Percentiles rank a stretch among this genome's conserved stretches.
These are phyloP conservation scores for Maniola hyperantus DNA, from an alignment of 2,888 invertebrate genomes.

Conservation along the genomic window DNA sequence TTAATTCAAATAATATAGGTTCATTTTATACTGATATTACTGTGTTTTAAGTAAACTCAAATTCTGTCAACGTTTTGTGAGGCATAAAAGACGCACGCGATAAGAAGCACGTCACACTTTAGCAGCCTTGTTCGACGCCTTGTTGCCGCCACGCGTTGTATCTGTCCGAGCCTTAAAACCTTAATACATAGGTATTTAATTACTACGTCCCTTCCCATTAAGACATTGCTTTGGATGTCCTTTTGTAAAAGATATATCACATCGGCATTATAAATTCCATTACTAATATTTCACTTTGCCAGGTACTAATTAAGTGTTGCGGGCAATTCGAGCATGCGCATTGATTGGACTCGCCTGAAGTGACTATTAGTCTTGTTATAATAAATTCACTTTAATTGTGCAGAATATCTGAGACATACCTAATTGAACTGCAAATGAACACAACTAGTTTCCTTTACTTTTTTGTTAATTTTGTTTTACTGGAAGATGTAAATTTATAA, in stretches of 20 bases:
- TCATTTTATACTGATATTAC: too few species aligned
- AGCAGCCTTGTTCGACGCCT: too few species aligned
- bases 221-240: slow-evolving; percentile 45
- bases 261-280: slow-evolving; percentile 64
- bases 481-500: not conserved
- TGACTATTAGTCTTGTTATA: slow-evolving; percentile 70
- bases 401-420: slow-evolving; percentile 23
- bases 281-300: slow-evolving; percentile 72
- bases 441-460: not conserved
- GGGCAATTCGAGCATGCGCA: slow-evolving; percentile 73
- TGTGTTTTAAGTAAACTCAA: too few species aligned
- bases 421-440: slow-evolving; percentile 14
- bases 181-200: not conserved
- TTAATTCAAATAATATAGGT: too few species aligned
- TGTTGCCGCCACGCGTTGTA: not conserved
- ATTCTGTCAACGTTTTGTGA: too few species aligned
- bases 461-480: not conserved
- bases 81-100: too few species aligned
- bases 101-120: too few species aligned
- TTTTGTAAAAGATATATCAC: slow-evolving; percentile 57
- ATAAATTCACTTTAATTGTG: slow-evolving; percentile 45
- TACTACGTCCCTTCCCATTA: not conserved
- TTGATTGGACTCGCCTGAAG: slow-evolving; percentile 68
- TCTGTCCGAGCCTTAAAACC: not conserved
- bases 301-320: slow-evolving; percentile 72